These are phyloP conservation scores for Ceratitis capitata DNA, from an alignment of 1,140 invertebrate genomes.

Conservation along the genomic window DNA sequence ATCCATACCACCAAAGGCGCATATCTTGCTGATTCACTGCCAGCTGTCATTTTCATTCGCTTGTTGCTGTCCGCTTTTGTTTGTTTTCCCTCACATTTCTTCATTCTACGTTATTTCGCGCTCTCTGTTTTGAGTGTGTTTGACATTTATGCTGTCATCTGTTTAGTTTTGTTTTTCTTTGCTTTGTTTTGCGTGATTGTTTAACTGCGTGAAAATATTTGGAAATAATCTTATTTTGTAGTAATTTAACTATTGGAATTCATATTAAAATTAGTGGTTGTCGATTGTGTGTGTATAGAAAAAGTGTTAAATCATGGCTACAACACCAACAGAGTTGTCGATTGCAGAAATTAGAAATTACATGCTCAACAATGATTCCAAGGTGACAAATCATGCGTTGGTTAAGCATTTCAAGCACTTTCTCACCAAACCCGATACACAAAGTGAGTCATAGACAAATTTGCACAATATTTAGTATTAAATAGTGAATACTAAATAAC, in stretches of 20 bases:
- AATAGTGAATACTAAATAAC: background rate
- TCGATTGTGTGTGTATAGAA: background rate
- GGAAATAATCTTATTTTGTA: background rate
- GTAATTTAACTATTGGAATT: background rate
- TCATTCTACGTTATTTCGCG: background rate
- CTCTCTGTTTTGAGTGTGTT: conserved; percentile 6
- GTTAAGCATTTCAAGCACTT: conserved; percentile 89
- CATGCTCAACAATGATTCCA: conserved; percentile 83
- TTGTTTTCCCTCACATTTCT: background rate
- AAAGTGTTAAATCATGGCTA: conserved; percentile 18
- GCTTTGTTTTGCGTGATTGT: conserved; percentile 35
- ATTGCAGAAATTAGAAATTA: conserved; percentile 84
- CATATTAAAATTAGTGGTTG: background rate
- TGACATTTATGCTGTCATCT: conserved; percentile 17
- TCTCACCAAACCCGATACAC: conserved; percentile 71
- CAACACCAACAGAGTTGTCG: conserved; percentile 67
- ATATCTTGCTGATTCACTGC: background rate
- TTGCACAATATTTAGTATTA: background rate
- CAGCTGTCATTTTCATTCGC: background rate
- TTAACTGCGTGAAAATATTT: conserved; percentile 31
- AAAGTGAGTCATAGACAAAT: conserved; percentile 60
- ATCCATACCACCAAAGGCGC: background rate
- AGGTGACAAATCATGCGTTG: conserved; percentile 86
- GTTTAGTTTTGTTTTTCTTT: conserved; percentile 41
- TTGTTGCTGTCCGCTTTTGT: background rate